Evolutionary conservation across 2,888 invertebrate genomes (phyloP), one percentile per base, ranked within the genome.

Genomic region (Heliconius ethilla): DNA sequence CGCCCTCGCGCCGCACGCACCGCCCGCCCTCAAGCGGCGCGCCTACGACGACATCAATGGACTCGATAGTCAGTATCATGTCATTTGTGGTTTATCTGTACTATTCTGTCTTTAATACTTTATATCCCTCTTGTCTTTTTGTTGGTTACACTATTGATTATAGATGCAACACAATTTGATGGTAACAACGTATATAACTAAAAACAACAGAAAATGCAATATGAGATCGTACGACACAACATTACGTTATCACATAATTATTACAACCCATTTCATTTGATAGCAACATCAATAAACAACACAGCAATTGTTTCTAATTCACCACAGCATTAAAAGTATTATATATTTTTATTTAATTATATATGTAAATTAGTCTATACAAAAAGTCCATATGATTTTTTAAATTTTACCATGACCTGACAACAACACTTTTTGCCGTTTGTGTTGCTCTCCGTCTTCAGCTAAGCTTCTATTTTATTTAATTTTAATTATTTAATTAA

Each of bases 11-110:
- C 85, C 80, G 40, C 78, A 70, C 55, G 55, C 59, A 79, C 83
- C 81, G 82, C 86, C 80, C 81, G 94, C 95, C 82, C 95, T 98
- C 87, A 98, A 98, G 91, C 96, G 98, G 86, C 96, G 98, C 89
- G 96, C 97, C 18, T 98, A 97, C 89, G 98, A 99, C 86, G 98
- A 98, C 91, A 96, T 97, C 92, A 98, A 98, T 91, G 98, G 98
- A 80, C 96, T 97, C 86, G 98, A 98, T 95, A 97, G 97, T 97
- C 95, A 96, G 96, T 96, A 88, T 82, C 80, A 22, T 27, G 6
- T 15, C 29, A 22, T 66, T 27, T 65, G 5, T 11, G 11, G 40
- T 40, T 40, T 40, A 11, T 40, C 40, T 11, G 40, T 40, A 40
- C 13, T 11, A n/a, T n/a, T 10, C 15, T 13, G 2, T 37, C 11